Base-by-base conservation (phyloP, 2,113 vertebrate species). In the human (Homo sapiens) region DNA sequence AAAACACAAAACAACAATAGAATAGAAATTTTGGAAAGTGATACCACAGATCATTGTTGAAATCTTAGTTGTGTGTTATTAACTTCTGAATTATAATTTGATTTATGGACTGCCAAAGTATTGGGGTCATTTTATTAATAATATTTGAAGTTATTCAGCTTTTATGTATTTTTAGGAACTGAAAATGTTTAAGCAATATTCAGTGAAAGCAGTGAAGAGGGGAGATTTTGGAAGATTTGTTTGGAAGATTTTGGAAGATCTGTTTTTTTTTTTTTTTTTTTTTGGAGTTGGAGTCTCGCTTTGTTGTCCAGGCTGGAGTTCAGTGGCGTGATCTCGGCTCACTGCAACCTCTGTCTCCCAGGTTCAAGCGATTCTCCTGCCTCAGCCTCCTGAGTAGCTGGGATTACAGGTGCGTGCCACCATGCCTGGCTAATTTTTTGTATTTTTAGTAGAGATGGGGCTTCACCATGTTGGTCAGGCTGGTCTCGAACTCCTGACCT, bases 81-180 rank as follows among this genome's bases (percentile, higher is more conserved):
- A 94, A 8, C 40, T 17, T 80, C 25, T 88, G 89, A 83, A 78
- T 97, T 50, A 38, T 40, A 73, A 75, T 87, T 92, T 78, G 64
- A 78, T 78, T 93, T 92, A 43, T 43, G 8, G 57, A 66, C 79
- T 92, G 73, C 59, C 70, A 73, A 68, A 85, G 93, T 92, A 50
- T 16, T 76, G 50, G 48, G 40, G n/a, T 30, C 73, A 43, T 27
- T 93, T 85, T 81, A 64, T 64, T 64, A 64, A 14, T 64, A 75
- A 32, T 57, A 92, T 79, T 79, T 89, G 68, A 90, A 84, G 66
- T 93, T 66, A 27, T 59, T 94, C 14, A 90, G 73, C 30, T 84
- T 92, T 57, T 52, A 35, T 70, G n/a, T 14, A 50, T 68, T 88
- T 50, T 73, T 84, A 92, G 91, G 76, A 93, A 70, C n/a, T 57